These are phyloP conservation scores for Megaceryle torquata DNA, from an alignment of 2,113 vertebrate species.

Conservation along the genomic window DNA sequence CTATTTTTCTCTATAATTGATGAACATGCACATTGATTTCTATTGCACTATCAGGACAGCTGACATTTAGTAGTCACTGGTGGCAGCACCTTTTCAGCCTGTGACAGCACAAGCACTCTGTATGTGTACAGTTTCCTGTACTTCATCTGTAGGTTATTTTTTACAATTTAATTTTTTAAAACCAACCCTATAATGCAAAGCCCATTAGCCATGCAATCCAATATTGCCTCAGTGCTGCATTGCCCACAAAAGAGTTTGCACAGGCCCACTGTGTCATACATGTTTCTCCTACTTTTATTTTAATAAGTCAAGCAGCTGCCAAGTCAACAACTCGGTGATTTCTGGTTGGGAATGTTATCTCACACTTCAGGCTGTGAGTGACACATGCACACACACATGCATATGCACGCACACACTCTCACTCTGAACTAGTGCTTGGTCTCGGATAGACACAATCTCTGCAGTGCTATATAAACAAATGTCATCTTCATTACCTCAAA, in stretches of 20 bases:
- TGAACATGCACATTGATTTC: background rate
- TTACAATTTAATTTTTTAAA: background rate
- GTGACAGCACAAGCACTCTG: background rate
- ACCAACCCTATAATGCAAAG: background rate
- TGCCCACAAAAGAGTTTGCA: background rate
- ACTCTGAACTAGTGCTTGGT: background rate
- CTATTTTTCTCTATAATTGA: background rate
- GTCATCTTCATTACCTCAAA: background rate
- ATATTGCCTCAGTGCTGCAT: background rate
- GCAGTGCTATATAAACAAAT: background rate
- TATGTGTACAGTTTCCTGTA: background rate
- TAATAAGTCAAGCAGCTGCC: background rate
- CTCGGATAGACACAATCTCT: background rate
- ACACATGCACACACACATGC: fast-evolving
- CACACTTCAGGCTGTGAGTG: background rate
- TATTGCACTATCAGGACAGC: background rate
- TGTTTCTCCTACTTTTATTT: background rate
- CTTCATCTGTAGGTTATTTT: background rate
- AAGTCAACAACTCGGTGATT: background rate
- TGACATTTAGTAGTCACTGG: background rate
- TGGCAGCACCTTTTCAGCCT: background rate
- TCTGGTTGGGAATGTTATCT: background rate
- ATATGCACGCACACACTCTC: fast-evolving
- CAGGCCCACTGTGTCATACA: background rate
- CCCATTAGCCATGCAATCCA: background rate